Base-by-base conservation (phyloP, 1,140 invertebrate genomes). In the Gonioctena quinquepunctata region DNA sequence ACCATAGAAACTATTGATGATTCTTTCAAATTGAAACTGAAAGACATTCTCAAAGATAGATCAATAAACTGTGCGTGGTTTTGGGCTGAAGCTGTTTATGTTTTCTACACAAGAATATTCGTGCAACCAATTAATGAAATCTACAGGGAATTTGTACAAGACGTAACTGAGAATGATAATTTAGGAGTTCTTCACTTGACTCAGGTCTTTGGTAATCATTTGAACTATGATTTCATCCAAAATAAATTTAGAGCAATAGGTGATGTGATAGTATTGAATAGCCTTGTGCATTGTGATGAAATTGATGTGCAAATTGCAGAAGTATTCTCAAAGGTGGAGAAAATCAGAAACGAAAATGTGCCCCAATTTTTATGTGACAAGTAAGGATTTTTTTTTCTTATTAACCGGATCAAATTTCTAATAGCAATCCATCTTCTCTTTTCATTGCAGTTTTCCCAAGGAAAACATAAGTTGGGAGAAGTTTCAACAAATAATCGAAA, bases 401-500 rank as follows among this genome's bases (percentile, higher is more conserved):
- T n/a, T n/a, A n/a, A n/a, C n/a, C n/a, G n/a, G n/a, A n/a, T n/a
- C n/a, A n/a, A n/a, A n/a, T n/a, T n/a, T n/a, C n/a, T n/a, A n/a
- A n/a, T n/a, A n/a, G n/a, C n/a, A n/a, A n/a, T 42, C 33, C 33
- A 42, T 42, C 16, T 13, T 1, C 13, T n/a, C 33, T n/a, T 42
- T 13, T 13, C 33, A 4, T 2, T 42, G 33, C 33, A 42, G 33
- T n/a, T 71, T 67, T 84, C 81, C 18, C 28, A 85, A 81, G 7
- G 76, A 83, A 65, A 76, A 86, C 56, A 69, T 75, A 23, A 28
- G 74, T 25, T 86, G 85, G 85, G 67, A 82, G 42, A 59, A 76
- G 77, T 26, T 69, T 81, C 54, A 81, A 65, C 68, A 64, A 82
- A 42, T 81, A 73, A 62, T 73, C 81, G 57, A 87, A 80, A 67